Evolutionary conservation across 1,140 invertebrate genomes (phyloP).

Genomic region (Tetragnatha versicolor): DNA sequence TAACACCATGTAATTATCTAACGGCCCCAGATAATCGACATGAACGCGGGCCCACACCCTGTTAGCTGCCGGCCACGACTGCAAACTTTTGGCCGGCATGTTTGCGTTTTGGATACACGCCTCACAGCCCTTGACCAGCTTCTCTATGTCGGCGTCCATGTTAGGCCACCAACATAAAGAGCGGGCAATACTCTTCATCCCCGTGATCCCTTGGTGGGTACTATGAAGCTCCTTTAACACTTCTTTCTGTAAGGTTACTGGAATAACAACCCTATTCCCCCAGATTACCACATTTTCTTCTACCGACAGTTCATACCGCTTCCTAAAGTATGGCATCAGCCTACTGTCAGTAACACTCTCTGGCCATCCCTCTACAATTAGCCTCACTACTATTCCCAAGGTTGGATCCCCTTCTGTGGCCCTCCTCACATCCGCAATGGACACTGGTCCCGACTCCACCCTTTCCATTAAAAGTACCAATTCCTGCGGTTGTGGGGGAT

Average conservation of each 20-base stretch:
- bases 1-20: conserved; percentile 4
- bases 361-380: neutral
- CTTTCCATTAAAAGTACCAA: neutral
- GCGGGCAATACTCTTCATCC: neutral
- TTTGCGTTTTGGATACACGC: conserved; percentile 1
- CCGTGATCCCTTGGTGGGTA: neutral
- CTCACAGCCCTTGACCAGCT: no score
- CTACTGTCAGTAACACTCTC: neutral
- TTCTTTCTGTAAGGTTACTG: no score
- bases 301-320: neutral
- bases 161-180: conserved; percentile 9
- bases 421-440: neutral
- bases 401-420: neutral
- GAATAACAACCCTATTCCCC: conserved; percentile 15
- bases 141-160: conserved; percentile 3
- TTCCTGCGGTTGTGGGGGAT: neutral
- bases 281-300: neutral
- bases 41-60: neutral
- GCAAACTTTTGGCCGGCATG: no score
- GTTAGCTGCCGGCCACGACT: neutral
- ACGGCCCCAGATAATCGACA: neutral
- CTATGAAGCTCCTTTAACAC: neutral
- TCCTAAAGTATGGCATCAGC: neutral
- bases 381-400: neutral
- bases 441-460: neutral